Base-by-base conservation (phyloP, 2,888 invertebrate genomes). In the Hecatera dysodea region DNA sequence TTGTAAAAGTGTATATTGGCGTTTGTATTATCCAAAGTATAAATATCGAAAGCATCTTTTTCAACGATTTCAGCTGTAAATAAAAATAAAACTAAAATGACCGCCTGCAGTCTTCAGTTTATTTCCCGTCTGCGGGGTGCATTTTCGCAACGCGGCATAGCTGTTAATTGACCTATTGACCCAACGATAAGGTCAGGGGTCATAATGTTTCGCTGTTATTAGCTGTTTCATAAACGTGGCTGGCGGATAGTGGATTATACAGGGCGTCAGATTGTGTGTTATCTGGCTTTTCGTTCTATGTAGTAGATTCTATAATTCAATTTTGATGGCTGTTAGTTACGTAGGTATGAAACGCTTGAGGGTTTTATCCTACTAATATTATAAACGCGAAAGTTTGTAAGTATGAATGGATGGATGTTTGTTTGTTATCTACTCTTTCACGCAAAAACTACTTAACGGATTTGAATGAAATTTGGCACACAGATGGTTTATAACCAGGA, bases 111-210 rank as follows among this genome's bases (percentile, higher is more conserved):
- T 33, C 63, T 55, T 1, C 46, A 46, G 53, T 81, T 62, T 33
- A 78, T 70, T 70, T 77, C 6, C 24, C 11, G 39, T n/a, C 62
- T 24, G 59, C 46, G 36, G 71, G 53, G 33, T 56, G 63, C 63
- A 55, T 81, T 74, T 62, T 76, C 56, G 64, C 80, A 74, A 62
- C 80, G 80, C 75, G 52, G 64, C 64, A 29, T 22, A 60, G 57
- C 60, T 61, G 66, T 66, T 80, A 79, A 79, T 83, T 83, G 83
- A 83, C 80, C 79, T 61, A 74, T 83, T 79, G 80, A 79, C 79
- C 79, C 29, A 5, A 59, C 60, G 0, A 64, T 64, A 42, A 72
- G 79, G 80, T 67, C 80, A 72, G 46, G 36, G 55, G 60, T 56
- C 73, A 60, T 78, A 72, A 63, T 72, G 42, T 66, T 66, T 22